A percentile compares a stretch with the other conserved stretches of the same genome.
Evolutionary conservation across 2,888 invertebrate species (phyloP).

Genomic region (Melanophora roralis): DNA sequence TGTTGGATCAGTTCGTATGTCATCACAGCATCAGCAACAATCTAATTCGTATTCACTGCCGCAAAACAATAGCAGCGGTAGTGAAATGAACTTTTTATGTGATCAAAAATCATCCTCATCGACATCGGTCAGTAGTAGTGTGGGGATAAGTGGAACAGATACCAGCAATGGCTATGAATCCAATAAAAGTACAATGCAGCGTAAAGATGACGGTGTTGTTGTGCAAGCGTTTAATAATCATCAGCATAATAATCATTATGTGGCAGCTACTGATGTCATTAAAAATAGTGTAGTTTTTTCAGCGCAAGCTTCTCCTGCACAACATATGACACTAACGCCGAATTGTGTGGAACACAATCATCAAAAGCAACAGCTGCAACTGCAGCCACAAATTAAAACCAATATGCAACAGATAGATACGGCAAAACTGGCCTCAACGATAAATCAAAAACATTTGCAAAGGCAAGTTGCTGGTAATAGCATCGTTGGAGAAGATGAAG

Average conservation of each 20-base stretch:
- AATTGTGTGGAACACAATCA: slow-evolving; percentile 45
- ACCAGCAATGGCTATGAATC: slow-evolving; percentile 54
- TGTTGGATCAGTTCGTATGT: slow-evolving; percentile 49
- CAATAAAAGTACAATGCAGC: slow-evolving; percentile 42
- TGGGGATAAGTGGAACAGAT: slow-evolving; percentile 48
- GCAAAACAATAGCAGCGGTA: slow-evolving; percentile 63
- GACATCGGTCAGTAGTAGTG: slow-evolving; percentile 61
- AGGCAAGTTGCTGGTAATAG: slow-evolving; percentile 33
- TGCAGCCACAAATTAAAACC: slow-evolving; percentile 34
- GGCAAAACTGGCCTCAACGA: slow-evolving; percentile 15
- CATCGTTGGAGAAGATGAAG: slow-evolving; percentile 9
- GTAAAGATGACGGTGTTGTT: slow-evolving; percentile 32
- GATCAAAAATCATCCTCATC: slow-evolving; percentile 65
- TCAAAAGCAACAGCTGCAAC: neutral
- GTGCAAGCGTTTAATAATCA: slow-evolving; percentile 35
- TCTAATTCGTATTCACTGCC: slow-evolving; percentile 62
- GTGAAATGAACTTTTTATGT: slow-evolving; percentile 63
- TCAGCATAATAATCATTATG: slow-evolving; percentile 47
- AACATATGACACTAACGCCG: slow-evolving; percentile 43
- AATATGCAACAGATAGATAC: slow-evolving; percentile 10
- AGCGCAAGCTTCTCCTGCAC: slow-evolving; percentile 28
- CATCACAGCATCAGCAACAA: slow-evolving; percentile 54
- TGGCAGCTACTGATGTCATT: slow-evolving; percentile 30
- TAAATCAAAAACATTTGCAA: slow-evolving; percentile 45
- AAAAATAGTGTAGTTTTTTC: slow-evolving; percentile 40